phyloP scores from a whole-genome alignment of 2,113 vertebrate species.

The Hucho hucho region DNA sequence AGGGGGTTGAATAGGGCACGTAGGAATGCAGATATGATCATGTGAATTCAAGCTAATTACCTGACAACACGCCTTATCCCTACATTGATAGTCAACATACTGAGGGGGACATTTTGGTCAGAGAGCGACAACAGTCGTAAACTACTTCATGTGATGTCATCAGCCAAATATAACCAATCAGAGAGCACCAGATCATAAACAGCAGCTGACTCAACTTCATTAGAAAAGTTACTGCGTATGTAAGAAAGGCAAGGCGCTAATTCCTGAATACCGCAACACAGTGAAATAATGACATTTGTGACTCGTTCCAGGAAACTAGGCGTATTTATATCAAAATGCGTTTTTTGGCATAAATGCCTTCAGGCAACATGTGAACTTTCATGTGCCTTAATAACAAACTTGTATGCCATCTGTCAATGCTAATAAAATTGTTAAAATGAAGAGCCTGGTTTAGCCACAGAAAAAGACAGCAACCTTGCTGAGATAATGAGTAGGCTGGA shows the following conservation, averaged over 20 bases:
- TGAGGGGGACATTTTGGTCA: not conserved
- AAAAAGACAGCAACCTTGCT: no score
- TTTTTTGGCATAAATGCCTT: no score
- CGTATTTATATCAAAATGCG: no score
- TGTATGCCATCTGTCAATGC: no score
- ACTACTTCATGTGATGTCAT: not conserved
- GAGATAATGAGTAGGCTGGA: no score
- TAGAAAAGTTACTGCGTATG: not conserved
- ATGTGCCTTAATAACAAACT: no score
- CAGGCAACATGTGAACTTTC: no score
- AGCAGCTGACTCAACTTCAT: not conserved
- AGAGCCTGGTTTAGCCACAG: no score
- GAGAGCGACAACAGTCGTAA: not conserved
- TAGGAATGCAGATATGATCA: not conserved
- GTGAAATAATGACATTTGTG: not conserved
- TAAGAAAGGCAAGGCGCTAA: not conserved
- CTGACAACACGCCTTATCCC: not conserved
- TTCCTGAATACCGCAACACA: not conserved
- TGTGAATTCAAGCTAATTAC: not conserved
- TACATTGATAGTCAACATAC: not conserved
- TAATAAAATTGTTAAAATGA: no score
- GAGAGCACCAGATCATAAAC: not conserved
- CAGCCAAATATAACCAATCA: not conserved
- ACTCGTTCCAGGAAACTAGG: no score
- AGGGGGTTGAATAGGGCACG: not conserved